Evolutionary conservation across 2,113 vertebrate species (phyloP).

Genomic region (Notechis scutatus): DNA sequence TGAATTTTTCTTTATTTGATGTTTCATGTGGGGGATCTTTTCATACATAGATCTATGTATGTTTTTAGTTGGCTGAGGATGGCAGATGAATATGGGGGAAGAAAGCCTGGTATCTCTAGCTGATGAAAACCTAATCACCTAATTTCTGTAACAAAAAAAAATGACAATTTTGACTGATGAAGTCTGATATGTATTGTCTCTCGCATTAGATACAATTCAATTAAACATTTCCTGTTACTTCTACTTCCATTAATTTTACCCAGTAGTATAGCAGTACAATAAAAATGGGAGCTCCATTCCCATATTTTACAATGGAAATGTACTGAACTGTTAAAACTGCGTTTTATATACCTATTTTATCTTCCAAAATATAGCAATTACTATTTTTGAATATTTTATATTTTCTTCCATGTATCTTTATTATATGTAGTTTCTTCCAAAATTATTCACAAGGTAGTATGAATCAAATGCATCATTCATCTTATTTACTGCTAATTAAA

Average conservation of each 20-base stretch:
- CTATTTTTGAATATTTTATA: not conserved
- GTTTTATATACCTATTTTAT: not conserved
- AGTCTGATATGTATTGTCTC: too few relatives aligned
- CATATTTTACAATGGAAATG: not conserved
- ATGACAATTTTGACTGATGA: not conserved
- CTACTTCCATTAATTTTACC: not conserved
- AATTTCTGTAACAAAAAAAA: not conserved
- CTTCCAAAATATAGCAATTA: not conserved
- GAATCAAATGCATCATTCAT: not conserved
- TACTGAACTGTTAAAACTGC: not conserved
- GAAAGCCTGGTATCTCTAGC: not conserved
- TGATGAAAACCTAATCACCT: not conserved
- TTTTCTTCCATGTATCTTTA: slow-evolving; percentile 3
- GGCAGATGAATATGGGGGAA: not conserved
- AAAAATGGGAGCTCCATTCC: not conserved
- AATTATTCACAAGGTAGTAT: not conserved
- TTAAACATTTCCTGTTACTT: not conserved
- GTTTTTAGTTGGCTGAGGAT: not conserved
- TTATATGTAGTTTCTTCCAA: not conserved
- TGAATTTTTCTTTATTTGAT: not conserved
- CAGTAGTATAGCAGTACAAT: not conserved
- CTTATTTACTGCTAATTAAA: not conserved
- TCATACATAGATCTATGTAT: not conserved
- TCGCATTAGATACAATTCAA: not conserved
- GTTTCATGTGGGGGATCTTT: not conserved